Conservation (phyloP, 2,888 invertebrate species). For the Nasonovia ribisnigri region DNA sequence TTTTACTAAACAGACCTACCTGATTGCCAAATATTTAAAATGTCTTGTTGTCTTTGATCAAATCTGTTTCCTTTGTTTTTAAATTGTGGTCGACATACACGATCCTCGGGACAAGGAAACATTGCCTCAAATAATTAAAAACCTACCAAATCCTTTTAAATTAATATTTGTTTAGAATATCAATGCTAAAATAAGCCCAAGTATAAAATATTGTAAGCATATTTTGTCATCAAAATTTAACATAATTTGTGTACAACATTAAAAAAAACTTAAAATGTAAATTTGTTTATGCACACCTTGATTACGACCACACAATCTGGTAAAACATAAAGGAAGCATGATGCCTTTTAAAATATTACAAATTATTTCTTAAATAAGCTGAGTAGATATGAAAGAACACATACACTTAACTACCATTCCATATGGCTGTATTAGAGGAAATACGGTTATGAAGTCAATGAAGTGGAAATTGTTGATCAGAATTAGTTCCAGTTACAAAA, state of each 20-base stretch:
- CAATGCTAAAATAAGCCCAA: slow-evolving; percentile 19
- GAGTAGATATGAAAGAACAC: slow-evolving; percentile 28
- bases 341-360: neutral
- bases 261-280: slow-evolving; percentile 18
- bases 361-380: slow-evolving; percentile 35
- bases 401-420: slow-evolving; percentile 52
- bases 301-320: slow-evolving; percentile 59
- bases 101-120: slow-evolving; percentile 60
- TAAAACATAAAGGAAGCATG: slow-evolving; percentile 62
- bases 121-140: slow-evolving; percentile 52
- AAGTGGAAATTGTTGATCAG: slow-evolving; percentile 52
- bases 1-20: slow-evolving; percentile 67
- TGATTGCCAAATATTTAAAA: slow-evolving; percentile 66
- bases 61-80: slow-evolving; percentile 61
- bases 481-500: slow-evolving; percentile 65
- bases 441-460: slow-evolving; percentile 57
- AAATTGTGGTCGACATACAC: slow-evolving; percentile 51
- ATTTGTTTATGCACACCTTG: slow-evolving; percentile 57
- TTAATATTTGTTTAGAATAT: neutral
- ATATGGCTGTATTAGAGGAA: slow-evolving; percentile 46
- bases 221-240: neutral
- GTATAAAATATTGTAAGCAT: slow-evolving; percentile 14
- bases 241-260: neutral
- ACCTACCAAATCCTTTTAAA: slow-evolving; percentile 54
- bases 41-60: slow-evolving; percentile 65